A percentile compares a stretch with the other conserved stretches of the same genome.
These are phyloP conservation scores for Oryzias sinensis DNA, from an alignment of 2,797 vertebrate genomes.

Conservation along the genomic window DNA sequence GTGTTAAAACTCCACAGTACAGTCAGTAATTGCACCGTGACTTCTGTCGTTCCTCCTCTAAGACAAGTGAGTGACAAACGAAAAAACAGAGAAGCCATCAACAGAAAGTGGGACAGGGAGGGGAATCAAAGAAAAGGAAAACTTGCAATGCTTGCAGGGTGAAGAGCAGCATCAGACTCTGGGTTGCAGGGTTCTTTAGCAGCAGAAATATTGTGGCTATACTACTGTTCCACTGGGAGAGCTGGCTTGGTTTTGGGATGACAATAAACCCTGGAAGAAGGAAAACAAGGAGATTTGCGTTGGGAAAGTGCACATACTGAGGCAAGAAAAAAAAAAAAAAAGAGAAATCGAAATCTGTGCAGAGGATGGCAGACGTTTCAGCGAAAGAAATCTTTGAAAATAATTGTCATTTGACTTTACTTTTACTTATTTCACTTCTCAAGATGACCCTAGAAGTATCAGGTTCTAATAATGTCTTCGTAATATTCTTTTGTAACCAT, in stretches of 20 bases:
- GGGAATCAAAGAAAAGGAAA: conserved; percentile 65
- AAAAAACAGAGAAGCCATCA: conserved; percentile 48
- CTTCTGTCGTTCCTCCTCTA: conserved; percentile 59
- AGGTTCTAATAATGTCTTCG: too few relatives aligned
- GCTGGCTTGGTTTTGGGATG: conserved; percentile 94
- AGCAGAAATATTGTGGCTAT: conserved; percentile 89
- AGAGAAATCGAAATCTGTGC: conserved; percentile 48
- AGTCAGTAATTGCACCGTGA: conserved; percentile 65
- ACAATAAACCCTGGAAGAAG: conserved; percentile 93
- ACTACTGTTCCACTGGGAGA: conserved; percentile 97
- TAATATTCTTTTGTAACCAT: too few relatives aligned
- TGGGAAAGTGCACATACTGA: conserved; percentile 68
- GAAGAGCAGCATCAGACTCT: conserved; percentile 86
- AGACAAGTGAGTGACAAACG: conserved; percentile 59
- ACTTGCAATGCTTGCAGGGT: conserved; percentile 84
- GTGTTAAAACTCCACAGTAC: conserved; percentile 71
- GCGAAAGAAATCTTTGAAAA: too few relatives aligned
- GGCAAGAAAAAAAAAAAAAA: conserved; percentile 45
- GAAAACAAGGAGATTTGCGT: conserved; percentile 82
- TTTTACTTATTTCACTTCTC: too few relatives aligned
- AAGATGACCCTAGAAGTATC: too few relatives aligned
- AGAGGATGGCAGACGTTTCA: too few relatives aligned
- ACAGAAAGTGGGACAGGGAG: conserved; percentile 37
- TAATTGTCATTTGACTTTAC: too few relatives aligned
- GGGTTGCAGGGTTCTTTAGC: conserved; percentile 85